Conservation (phyloP, 2,888 invertebrate species). For the Hipparchia semele region DNA sequence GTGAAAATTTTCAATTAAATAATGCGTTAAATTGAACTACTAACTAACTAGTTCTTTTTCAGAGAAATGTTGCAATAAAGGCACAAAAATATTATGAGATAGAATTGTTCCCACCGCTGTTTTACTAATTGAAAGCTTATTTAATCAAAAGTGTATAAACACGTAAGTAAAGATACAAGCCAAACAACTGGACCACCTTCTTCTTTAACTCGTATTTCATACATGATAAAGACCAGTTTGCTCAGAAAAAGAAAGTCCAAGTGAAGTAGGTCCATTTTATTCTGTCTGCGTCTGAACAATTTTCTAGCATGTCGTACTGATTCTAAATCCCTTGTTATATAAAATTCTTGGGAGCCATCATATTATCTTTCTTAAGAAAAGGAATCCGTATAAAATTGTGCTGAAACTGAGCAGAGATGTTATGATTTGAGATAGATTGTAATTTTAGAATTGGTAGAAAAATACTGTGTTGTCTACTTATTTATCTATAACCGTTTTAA, state of each 20-base stretch:
- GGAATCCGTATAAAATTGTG: neutral
- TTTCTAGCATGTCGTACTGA: constrained; percentile 6
- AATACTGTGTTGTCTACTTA: too few relatives aligned
- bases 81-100: too few relatives aligned
- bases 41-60: too few relatives aligned
- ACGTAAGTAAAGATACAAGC: neutral
- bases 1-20: too few relatives aligned
- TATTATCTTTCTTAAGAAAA: neutral
- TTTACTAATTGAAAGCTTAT: too few relatives aligned
- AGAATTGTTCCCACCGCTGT: too few relatives aligned
- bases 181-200: neutral
- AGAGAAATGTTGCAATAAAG: too few relatives aligned
- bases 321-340: constrained; percentile 12
- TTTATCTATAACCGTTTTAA: too few relatives aligned
- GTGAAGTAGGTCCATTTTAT: neutral
- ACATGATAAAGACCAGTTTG: neutral
- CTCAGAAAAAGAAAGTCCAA: neutral
- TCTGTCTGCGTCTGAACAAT: constrained; percentile 12
- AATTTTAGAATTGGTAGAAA: too few relatives aligned
- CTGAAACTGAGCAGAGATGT: neutral
- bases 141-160: neutral
- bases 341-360: constrained; percentile 5
- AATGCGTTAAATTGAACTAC: too few relatives aligned
- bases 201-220: neutral
- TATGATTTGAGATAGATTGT: too few relatives aligned